Base-by-base conservation (phyloP, 2,888 invertebrate species). In the Pterostichus niger region DNA sequence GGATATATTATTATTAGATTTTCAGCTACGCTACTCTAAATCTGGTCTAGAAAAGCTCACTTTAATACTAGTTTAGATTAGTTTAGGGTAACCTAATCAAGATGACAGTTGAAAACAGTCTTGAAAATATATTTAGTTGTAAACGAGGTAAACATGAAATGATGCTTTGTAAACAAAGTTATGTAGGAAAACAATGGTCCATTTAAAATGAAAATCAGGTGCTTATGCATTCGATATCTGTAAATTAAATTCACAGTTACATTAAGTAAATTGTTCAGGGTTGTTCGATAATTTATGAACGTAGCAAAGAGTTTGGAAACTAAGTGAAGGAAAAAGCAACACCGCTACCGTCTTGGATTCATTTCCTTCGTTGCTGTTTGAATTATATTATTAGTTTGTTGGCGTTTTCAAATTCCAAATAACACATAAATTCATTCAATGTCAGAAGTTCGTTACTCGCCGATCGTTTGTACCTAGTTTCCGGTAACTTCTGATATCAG, bases 301-400 rank as follows among this genome's bases (percentile, higher is more conserved):
- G 35, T 33, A 44, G 35, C 24, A 40, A 54, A 54, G 54, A 54
- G 15, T 54, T 68, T 68, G 40, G 10, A 68, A 68, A 68, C 68
- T 68, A 68, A 68, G 40, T 54, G 54, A 54, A 54, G 54, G 68
- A 68, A 68, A 68, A 68, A 68, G 68, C 68, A 68, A 68, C 68
- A 68, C 35, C 68, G 40, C 33, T 35, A 33, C n/a, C 68, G 10
- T n/a, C 68, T 68, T 31, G 33, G 75, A 75, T 75, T 75, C 75
- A 75, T 75, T 75, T 49, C 75, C 73, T 46, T 5, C 2, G 11
- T 31, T 75, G 49, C 46, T 75, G 75, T 13, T 75, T 75, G 75
- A 75, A 75, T 75, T 75, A 75, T 75, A 75, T 75, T 75, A 75
- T 75, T 75, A 75, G 75, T 75, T 75, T 75, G 75, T 64, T 64